Conservation (phyloP, 2,797 vertebrate species). For the Hafferia zeledoni region DNA sequence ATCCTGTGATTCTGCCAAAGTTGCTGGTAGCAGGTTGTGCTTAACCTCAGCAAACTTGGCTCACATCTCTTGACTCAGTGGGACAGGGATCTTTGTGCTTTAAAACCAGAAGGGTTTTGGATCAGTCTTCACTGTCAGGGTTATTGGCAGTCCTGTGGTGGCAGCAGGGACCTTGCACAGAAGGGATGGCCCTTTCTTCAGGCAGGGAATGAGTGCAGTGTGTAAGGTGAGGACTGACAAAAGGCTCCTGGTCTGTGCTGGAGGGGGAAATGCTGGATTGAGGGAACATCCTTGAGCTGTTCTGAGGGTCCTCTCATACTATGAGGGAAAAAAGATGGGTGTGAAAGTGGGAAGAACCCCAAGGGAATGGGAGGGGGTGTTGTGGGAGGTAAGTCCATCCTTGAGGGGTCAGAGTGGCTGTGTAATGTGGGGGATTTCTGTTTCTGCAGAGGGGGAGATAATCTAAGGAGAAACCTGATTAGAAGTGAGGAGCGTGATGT, state of each 20-base stretch:
- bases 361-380: neutral
- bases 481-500: neutral
- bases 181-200: neutral
- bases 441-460: neutral
- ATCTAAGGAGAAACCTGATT: neutral
- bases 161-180: neutral
- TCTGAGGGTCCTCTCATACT: neutral
- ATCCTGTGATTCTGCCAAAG: neutral
- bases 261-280: neutral
- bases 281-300: neutral
- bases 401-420: neutral
- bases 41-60: neutral
- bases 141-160: neutral
- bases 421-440: neutral
- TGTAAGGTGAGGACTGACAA: neutral
- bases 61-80: rapidly evolving
- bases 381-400: neutral
- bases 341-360: neutral
- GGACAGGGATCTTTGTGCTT: neutral
- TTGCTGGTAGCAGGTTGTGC: neutral
- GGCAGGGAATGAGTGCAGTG: rapidly evolving
- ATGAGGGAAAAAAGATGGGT: neutral
- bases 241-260: neutral
- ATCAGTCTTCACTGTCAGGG: neutral
- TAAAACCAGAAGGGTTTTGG: neutral